Base-by-base conservation (phyloP, 2,797 vertebrate species). In the Phataginus tetradactyla region DNA sequence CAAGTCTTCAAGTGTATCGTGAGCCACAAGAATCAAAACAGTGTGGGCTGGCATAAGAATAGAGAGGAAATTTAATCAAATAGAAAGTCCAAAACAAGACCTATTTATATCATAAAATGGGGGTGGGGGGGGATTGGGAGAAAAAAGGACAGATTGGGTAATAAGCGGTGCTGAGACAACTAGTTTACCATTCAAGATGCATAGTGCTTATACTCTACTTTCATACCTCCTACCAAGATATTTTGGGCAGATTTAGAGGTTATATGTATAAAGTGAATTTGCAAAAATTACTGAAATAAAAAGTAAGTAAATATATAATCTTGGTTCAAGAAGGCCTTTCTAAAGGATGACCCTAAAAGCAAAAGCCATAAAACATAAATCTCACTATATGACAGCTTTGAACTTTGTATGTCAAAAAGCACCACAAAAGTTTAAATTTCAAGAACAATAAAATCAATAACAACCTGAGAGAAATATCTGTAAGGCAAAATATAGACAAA, bases 221-320 rank as follows among this genome's bases (percentile, higher is more conserved):
- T 9, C 25, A 5, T 32, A 21, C 15, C 34, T 80, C 17, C 32
- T 20, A 29, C 37, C 49, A 18, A 37, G 17, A 27, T 15, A 29
- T 1, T 81, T 55, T 45, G 39, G 53, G 55, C 13, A 61, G 34
- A 63, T 29, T 39, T 25, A n/a, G 42, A 69, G 20, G 55, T 72
- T 63, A 53, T 21, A 61, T 17, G 7, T 51, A 72, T 68, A 69
- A 86, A 66, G 29, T 8, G 39, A 91, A 86, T 45, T 90, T 79
- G 66, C 42, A 85, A 93, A 86, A 84, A 49, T 49, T 12, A 91
- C 39, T 55, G 75, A 59, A 57, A 64, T 34, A 86, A 89, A 89
- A 84, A 8, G 9, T 15, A 93, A 93, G 34, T 75, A 63, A 86
- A 93, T 21, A 53, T 37, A 55, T 55, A 34, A 79, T 45, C 69